These are phyloP conservation scores for Distichodus sexfasciatus DNA, from an alignment of 2,797 vertebrate species.

Conservation along the genomic window DNA sequence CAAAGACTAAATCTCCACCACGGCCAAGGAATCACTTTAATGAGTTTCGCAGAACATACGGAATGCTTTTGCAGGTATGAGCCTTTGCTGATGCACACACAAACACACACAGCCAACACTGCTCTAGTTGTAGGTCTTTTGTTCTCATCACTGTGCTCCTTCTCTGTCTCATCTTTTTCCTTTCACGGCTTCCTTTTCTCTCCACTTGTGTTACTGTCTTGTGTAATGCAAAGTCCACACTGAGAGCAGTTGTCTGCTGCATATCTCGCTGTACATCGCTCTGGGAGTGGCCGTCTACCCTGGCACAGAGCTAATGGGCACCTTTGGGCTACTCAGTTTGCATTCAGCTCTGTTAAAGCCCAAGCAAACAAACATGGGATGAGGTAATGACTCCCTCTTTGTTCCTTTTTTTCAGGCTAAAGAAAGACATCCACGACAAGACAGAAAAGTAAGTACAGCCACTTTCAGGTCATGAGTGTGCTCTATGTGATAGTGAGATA, in stretches of 20 bases:
- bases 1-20: conserved; percentile 89
- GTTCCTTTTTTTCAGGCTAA: conserved; percentile 82
- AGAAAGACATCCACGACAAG: conserved; percentile 86
- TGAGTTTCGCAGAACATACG: conserved; percentile 96
- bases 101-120: conserved; percentile 23
- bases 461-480: conserved; percentile 41
- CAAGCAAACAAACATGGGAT: conserved; percentile 42
- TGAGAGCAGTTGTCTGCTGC: neutral
- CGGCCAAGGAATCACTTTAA: conserved; percentile 83
- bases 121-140: neutral
- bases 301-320: neutral
- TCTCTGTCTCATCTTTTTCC: conserved; percentile 10
- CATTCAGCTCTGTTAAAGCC: conserved; percentile 54
- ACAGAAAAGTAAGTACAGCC: conserved; percentile 93
- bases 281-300: neutral
- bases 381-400: conserved; percentile 59
- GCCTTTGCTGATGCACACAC: conserved; percentile 13
- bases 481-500: conserved; percentile 2
- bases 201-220: neutral
- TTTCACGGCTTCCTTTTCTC: conserved; percentile 2
- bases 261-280: neutral
- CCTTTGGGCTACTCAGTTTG: conserved; percentile 18
- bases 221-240: neutral
- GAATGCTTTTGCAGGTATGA: conserved; percentile 98
- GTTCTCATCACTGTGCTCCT: neutral